A percentile compares a stretch with the other conserved stretches of the same genome.
Conservation (phyloP, 2,113 vertebrate genomes). For the Danio rerio region GRCz12tu NC_133188.1:29081501-29082000, state of each 20-base stretch:
- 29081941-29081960: conserved; percentile 80
- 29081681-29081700: neutral
- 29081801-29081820: conserved; percentile 30
- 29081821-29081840: neutral
- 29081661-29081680: no score
- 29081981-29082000: conserved; percentile 56
- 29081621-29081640: no score
- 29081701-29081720: neutral
- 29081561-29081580: no score
- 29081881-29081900: conserved; percentile 75
- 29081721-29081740: neutral
- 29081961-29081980: conserved; percentile 80
- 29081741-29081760: conserved; percentile 14
- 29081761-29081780: conserved; percentile 30
- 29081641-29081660: no score
- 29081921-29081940: conserved; percentile 81
- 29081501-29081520: no score
- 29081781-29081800: conserved; percentile 22
- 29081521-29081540: no score
- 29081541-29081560: no score
- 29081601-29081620: no score
- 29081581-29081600: no score
- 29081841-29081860: conserved; percentile 36
- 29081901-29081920: conserved; percentile 69
- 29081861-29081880: conserved; percentile 46